A percentile compares a stretch with the other conserved stretches of the same genome.
phyloP scores from a whole-genome alignment of 2,888 invertebrate species.

The Pyrrhosoma nymphula region DNA sequence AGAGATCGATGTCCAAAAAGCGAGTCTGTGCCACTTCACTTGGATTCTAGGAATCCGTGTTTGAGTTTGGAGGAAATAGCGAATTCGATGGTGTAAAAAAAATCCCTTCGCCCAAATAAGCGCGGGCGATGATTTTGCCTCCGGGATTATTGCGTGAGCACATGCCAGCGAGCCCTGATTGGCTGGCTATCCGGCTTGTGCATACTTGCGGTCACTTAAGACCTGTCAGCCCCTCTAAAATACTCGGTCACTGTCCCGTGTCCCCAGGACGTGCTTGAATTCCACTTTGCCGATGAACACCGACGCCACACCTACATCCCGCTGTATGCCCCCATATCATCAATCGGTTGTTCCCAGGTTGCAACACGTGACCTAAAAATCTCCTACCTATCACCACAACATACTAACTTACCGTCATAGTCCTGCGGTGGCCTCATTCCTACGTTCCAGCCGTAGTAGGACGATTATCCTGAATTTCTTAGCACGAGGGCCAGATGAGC shows the following conservation, averaged over 20 bases:
- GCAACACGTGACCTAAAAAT: not conserved
- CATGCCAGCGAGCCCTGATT: not conserved
- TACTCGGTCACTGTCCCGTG: not conserved
- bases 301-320: not conserved
- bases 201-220: slow-evolving; percentile 9
- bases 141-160: not conserved
- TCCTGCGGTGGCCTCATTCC: not conserved
- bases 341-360: not conserved
- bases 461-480: too few species aligned
- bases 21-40: not conserved
- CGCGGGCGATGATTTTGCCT: not conserved
- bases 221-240: not conserved
- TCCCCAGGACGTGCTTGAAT: not conserved
- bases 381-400: not conserved
- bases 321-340: not conserved
- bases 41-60: not conserved
- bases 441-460: not conserved
- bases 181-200: not conserved
- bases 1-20: not conserved
- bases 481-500: too few species aligned
- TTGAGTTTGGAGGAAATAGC: not conserved
- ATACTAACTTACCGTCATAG: not conserved
- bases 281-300: not conserved
- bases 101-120: not conserved
- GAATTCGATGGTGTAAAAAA: not conserved